Evolutionary conservation across 2,113 vertebrate genomes (phyloP).

Genomic region (Perognathus longimembris): DNA sequence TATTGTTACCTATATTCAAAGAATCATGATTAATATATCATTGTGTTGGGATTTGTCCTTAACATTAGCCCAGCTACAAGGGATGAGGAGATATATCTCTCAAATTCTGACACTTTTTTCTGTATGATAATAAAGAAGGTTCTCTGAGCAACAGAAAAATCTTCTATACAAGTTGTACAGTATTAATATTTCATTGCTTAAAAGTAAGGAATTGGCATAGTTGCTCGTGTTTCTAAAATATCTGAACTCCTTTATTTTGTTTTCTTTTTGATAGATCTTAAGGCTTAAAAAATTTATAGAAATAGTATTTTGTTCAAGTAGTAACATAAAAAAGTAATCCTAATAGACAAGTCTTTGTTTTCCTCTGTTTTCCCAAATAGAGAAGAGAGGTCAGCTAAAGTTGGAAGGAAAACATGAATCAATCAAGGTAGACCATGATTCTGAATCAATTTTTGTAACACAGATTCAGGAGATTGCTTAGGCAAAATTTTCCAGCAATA

Average conservation of each 20-base stretch:
- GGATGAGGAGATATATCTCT: neutral
- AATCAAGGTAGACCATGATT: neutral
- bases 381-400: neutral
- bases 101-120: slow-evolving; percentile 5
- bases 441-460: neutral
- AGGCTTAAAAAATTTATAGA: slow-evolving; percentile 69
- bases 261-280: slow-evolving; percentile 65
- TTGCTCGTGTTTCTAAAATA: slow-evolving; percentile 41
- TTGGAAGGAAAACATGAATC: neutral
- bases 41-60: neutral
- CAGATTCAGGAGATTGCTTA: neutral
- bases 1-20: slow-evolving; percentile 15
- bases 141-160: slow-evolving; percentile 58
- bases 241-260: slow-evolving; percentile 38
- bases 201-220: slow-evolving; percentile 42
- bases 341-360: slow-evolving; percentile 59
- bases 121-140: slow-evolving; percentile 44
- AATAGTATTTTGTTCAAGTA: slow-evolving; percentile 66
- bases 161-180: slow-evolving; percentile 65
- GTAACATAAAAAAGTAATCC: slow-evolving; percentile 45
- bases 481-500: neutral
- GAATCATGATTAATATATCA: neutral
- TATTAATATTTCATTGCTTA: slow-evolving; percentile 76
- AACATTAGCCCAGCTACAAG: neutral
- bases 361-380: neutral